These are phyloP conservation scores for Volucella inflata DNA, from an alignment of 2,888 invertebrate genomes.

Conservation along the genomic window DNA sequence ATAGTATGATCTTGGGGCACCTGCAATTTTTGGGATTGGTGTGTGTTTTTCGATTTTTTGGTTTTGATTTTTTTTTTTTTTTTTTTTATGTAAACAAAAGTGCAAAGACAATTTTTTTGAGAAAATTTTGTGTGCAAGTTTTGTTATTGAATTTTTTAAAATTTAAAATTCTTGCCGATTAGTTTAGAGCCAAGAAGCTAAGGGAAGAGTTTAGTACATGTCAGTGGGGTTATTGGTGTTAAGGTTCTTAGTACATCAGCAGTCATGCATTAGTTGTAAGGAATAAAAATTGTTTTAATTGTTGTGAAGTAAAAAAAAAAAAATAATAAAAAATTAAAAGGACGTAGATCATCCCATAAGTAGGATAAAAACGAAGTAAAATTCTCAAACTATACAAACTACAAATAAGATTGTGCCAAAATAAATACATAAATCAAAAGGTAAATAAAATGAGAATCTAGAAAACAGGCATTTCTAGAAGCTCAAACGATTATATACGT, in stretches of 20 bases:
- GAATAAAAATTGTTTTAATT: slow-evolving; percentile 36
- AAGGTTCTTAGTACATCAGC: slow-evolving; percentile 13
- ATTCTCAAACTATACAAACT: slow-evolving; percentile 52
- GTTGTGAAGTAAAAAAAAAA: slow-evolving; percentile 1
- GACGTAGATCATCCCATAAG: slow-evolving; percentile 71
- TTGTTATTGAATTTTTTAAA: slow-evolving; percentile 33
- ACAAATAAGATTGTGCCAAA: slow-evolving; percentile 7
- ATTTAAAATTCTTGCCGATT: slow-evolving; percentile 34
- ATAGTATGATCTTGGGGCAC: slow-evolving; percentile 58
- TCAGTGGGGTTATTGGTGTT: slow-evolving; percentile 41
- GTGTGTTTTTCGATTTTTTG: slow-evolving; percentile 53
- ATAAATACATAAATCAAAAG: slow-evolving; percentile 12
- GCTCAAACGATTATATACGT: slow-evolving; percentile 11
- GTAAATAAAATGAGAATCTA: slow-evolving; percentile 48
- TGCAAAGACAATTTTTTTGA: slow-evolving; percentile 28
- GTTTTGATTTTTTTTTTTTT: slow-evolving; percentile 33
- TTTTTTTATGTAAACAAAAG: slow-evolving; percentile 59
- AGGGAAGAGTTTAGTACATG: slow-evolving; percentile 41
- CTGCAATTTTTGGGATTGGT: slow-evolving; percentile 71
- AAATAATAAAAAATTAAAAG: slow-evolving; percentile 41
- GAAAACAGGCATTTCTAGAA: slow-evolving; percentile 52
- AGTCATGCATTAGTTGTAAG: slow-evolving; percentile 60
- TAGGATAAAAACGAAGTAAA: slow-evolving; percentile 28
- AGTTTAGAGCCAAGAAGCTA: slow-evolving; percentile 24
- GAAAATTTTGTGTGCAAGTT: slow-evolving; percentile 54